Evolutionary conservation across 2,113 vertebrate species (phyloP), one percentile per base, ranked within the genome.

Genomic region (Tonatia bakeri): DNA sequence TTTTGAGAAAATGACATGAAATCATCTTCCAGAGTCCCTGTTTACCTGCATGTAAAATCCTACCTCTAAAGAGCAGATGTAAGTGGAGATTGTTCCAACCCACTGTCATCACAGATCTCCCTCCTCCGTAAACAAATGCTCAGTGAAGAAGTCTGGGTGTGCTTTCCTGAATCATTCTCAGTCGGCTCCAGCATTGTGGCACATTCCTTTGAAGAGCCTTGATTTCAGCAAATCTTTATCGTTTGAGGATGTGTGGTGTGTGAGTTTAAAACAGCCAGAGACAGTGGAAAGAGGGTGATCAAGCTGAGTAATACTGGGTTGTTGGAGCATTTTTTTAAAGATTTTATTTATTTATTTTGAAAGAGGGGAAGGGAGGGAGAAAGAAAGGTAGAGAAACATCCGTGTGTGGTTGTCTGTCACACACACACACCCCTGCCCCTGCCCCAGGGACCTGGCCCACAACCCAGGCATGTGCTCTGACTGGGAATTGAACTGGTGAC

Each of bases 1-100:
- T 89, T 95, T 89, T 91, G 47, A 91, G 61, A 93, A 56, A 94
- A 79, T 94, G 70, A 80, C 87, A 84, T 84, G 80, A 81, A 90
- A 56, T 90, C 14, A 24, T 87, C 36, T 96, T 87, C 94, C n/a
- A 61, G 72, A 90, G 11, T 87, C 43, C 90, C 75, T 86, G 0
- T 56, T 86, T 38, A 33, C 93, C 56, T 90, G 2, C 65, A 76
- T 11, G 26, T 88, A 85, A 88, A 92, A 84, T 45, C 52, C 45
- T 81, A 15, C 77, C 77, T 95, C 40, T 87, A 50, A 84, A 83
- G 8, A 82, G 22, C 75, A 93, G 47, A 85, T 79, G 0, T 19
- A 75, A 85, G 13, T 33, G 28, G 69, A 90, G 45, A 28, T 28
- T 64, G 38, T 87, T 93, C 38, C 54, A 45, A 13, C 59, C 40